phyloP scores from a whole-genome alignment of 2,888 invertebrate genomes.

The Lobophora halterata region DNA sequence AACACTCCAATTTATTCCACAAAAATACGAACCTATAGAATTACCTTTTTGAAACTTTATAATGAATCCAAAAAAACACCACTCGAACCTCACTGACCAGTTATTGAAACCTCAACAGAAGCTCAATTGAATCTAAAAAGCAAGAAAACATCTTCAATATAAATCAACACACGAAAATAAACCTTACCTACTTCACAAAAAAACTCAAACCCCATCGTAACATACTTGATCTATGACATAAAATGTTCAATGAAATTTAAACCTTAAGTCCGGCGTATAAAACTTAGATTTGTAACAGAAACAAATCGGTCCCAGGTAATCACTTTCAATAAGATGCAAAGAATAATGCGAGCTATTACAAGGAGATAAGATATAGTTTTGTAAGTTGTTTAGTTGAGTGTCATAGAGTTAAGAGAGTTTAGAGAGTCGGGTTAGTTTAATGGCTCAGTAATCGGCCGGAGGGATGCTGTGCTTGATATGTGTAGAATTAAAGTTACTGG shows the following conservation, averaged over 20 bases:
- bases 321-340: constrained; percentile 3
- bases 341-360: constrained; percentile 11
- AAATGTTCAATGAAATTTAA: constrained; percentile 3
- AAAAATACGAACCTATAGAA: constrained; percentile 31
- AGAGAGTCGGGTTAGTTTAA: constrained; percentile 57
- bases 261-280: constrained; percentile 25
- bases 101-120: constrained; percentile 51
- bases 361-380: constrained; percentile 29
- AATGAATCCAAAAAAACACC: constrained; percentile 29
- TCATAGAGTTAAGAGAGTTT: constrained; percentile 32
- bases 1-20: constrained; percentile 22
- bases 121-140: constrained; percentile 28
- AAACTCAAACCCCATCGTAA: constrained; percentile 3
- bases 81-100: constrained; percentile 45
- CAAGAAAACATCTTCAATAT: constrained; percentile 47
- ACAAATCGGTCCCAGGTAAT: no score
- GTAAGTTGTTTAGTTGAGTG: constrained; percentile 35
- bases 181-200: constrained; percentile 6
- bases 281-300: not conserved
- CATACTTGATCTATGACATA: constrained; percentile 1
- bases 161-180: constrained; percentile 36
- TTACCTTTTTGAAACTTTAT: constrained; percentile 33
- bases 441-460: constrained; percentile 65
- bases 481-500: constrained; percentile 35
- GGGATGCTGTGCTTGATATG: constrained; percentile 60